phyloP scores from a whole-genome alignment of 2,888 invertebrate genomes.

The Eustalomyia histrio region DNA sequence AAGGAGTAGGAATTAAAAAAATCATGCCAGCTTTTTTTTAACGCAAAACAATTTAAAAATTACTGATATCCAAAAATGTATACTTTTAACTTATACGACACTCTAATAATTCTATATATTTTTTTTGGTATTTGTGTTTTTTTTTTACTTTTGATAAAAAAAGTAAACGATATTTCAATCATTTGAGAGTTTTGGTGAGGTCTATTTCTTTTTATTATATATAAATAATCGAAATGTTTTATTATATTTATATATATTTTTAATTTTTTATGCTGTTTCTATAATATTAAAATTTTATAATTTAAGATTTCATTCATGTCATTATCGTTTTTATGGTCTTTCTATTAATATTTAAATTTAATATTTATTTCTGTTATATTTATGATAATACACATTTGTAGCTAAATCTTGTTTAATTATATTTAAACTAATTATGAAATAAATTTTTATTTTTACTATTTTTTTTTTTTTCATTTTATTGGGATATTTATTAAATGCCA shows the following conservation, averaged over 20 bases:
- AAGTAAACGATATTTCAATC: neutral
- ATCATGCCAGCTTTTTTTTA: too few relatives aligned
- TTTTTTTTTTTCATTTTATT: slow-evolving; percentile 27
- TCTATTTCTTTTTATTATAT: slow-evolving; percentile 13
- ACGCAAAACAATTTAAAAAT: too few relatives aligned
- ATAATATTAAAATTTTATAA: slow-evolving; percentile 7
- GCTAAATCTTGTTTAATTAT: slow-evolving; percentile 4
- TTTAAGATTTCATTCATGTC: slow-evolving; percentile 8
- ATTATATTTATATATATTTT: neutral
- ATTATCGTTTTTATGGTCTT: neutral
- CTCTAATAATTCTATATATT: too few relatives aligned
- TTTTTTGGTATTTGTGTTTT: slow-evolving; percentile 12
- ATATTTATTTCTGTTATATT: too few relatives aligned
- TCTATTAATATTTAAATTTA: too few relatives aligned
- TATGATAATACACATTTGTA: slow-evolving; percentile 14
- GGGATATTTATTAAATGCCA: slow-evolving; percentile 50
- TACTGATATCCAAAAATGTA: too few relatives aligned
- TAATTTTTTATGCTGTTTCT: neutral
- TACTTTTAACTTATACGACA: too few relatives aligned
- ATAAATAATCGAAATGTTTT: neutral
- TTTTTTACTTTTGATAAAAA: neutral
- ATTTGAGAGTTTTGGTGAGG: slow-evolving; percentile 36
- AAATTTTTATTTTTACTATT: slow-evolving; percentile 23
- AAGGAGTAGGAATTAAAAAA: too few relatives aligned
- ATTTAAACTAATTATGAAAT: slow-evolving; percentile 15